phyloP scores from a whole-genome alignment of 1,140 invertebrate genomes.

The Caenorhabditis remanei region DNA sequence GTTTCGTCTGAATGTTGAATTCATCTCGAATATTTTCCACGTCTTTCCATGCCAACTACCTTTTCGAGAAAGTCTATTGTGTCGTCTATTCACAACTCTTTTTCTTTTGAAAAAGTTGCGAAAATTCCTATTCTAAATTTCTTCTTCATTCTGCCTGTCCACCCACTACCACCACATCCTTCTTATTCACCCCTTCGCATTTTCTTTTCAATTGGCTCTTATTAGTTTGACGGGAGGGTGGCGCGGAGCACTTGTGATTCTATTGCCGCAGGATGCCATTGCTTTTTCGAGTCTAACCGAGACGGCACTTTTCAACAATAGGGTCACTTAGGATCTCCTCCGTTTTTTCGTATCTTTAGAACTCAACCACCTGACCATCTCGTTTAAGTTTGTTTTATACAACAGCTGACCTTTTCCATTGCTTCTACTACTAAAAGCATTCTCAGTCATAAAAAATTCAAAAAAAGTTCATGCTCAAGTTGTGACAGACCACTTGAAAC shows the following conservation, averaged over 20 bases:
- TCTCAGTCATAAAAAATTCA: slow-evolving; percentile 22
- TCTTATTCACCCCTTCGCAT: neutral
- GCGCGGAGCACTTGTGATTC: slow-evolving; percentile 52
- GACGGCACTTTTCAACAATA: slow-evolving; percentile 54
- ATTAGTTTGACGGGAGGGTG: slow-evolving; percentile 34
- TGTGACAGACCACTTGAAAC: slow-evolving; percentile 34
- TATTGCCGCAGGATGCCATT: slow-evolving; percentile 51
- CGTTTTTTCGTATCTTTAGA: slow-evolving; percentile 19
- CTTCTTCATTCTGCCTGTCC: neutral
- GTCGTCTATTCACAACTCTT: neutral
- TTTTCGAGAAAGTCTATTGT: slow-evolving; percentile 15
- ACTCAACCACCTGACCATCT: neutral
- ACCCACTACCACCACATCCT: neutral
- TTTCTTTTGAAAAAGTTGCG: slow-evolving; percentile 20
- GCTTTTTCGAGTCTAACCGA: slow-evolving; percentile 46
- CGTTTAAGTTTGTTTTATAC: slow-evolving; percentile 31
- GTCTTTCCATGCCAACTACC: slow-evolving; percentile 33
- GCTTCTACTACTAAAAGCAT: neutral
- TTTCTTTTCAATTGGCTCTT: slow-evolving; percentile 50
- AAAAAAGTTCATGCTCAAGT: slow-evolving; percentile 35
- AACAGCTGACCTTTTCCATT: slow-evolving; percentile 17
- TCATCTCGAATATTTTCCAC: too few relatives aligned
- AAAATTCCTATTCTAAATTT: neutral
- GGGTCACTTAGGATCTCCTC: slow-evolving; percentile 36
- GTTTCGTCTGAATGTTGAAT: neutral